Evolutionary conservation across 2,797 vertebrate genomes (phyloP), one percentile per base, ranked within the genome.

Genomic region (Arnoldichthys spilopterus): DNA sequence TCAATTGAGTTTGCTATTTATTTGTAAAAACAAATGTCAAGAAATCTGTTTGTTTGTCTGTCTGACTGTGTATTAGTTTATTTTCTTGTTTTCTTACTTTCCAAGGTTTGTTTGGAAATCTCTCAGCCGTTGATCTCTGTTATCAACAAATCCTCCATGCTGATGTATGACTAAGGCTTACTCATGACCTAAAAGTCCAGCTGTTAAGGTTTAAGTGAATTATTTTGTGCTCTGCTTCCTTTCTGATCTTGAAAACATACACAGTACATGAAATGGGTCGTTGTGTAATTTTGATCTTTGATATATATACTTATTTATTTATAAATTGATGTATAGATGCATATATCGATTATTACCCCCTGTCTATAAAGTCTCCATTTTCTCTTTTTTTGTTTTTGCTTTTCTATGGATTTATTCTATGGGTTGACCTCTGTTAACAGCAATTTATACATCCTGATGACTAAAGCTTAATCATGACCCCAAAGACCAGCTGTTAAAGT

Each of bases 191-290:
- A 26, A 32, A 72, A 64, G 47, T 62, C 6, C 22, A 78, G 76
- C 58, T 82, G 64, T 78, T 74, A 75, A 82, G 66, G 77, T 70
- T 74, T 82, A 82, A 72, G 76, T 56, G 40, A 81, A 77, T 54
- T 26, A 30, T 81, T 70, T 59, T 9, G n/a, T 28, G 32, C 70
- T 28, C 18, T 20, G 20, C 54, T 68, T 61, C 47, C 72, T 77
- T 78, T 13, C 37, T 58, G 61, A 49, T 71, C 74, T 72, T 78
- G 40, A 79, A 82, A 75, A n/a, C n/a, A n/a, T n/a, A n/a, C n/a
- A n/a, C n/a, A n/a, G n/a, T n/a, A n/a, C n/a, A n/a, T n/a, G n/a
- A n/a, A n/a, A n/a, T n/a, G n/a, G n/a, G n/a, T n/a, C n/a, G n/a
- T n/a, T n/a, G n/a, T n/a, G n/a, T n/a, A n/a, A n/a, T n/a, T n/a